Conservation (phyloP, 2,888 invertebrate species). For the Platycheirus albimanus region DNA sequence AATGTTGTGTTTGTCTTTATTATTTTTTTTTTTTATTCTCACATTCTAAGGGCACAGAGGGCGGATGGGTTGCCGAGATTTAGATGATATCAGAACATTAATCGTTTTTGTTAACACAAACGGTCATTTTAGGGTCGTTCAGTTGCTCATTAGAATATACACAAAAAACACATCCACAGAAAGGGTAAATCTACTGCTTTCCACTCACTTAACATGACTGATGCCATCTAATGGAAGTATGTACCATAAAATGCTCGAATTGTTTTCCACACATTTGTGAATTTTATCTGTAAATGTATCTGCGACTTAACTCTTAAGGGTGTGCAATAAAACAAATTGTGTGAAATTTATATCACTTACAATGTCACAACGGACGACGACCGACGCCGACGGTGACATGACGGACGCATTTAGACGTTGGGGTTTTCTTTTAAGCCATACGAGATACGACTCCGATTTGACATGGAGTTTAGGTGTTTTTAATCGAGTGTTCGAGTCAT, state of each 20-base stretch:
- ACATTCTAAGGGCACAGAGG: no score
- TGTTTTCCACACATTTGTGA: conserved; percentile 43
- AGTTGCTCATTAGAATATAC: conserved; percentile 60
- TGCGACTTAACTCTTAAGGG: no score
- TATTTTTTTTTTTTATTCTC: no score
- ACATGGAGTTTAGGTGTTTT: conserved; percentile 22
- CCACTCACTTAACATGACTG: conserved; percentile 69
- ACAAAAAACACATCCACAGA: no score
- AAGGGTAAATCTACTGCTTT: conserved; percentile 58
- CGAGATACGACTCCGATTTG: conserved; percentile 6
- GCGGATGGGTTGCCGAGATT: conserved; percentile 41
- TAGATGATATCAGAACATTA: conserved; percentile 54
- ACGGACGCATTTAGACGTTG: no score
- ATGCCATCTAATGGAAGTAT: conserved; percentile 23
- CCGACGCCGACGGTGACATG: no score
- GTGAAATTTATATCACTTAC: conserved; percentile 59
- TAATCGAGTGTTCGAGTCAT: conserved; percentile 16
- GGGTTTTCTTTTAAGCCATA: no score
- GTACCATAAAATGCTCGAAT: conserved; percentile 47
- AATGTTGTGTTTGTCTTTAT: conserved; percentile 1
- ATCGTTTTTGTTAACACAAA: conserved; percentile 51
- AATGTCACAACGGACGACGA: no score
- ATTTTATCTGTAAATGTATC: conserved; percentile 46
- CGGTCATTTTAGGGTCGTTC: conserved; percentile 33
- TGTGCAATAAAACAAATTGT: conserved; percentile 63